Conservation (phyloP, 2,797 vertebrate genomes). For the Peromyscus nudipes region DNA sequence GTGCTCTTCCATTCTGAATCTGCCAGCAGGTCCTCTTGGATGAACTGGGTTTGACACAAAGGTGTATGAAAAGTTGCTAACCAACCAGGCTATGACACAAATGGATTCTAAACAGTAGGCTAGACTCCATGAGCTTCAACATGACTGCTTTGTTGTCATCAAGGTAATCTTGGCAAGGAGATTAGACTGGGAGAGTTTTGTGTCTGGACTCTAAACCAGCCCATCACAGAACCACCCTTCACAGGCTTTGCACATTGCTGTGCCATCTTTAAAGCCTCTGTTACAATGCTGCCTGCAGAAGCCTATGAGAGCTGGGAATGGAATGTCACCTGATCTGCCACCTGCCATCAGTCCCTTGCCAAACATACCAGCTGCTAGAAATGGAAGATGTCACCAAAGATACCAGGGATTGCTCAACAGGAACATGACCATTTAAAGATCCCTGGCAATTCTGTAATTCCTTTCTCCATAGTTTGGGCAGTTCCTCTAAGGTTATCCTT, state of each 20-base stretch:
- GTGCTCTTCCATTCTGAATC: not conserved
- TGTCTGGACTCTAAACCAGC: not conserved
- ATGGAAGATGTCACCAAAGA: not conserved
- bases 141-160: no score
- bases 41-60: not conserved
- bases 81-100: not conserved
- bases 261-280: no score
- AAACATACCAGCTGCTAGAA: not conserved
- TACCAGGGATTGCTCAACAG: no score
- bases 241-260: fast-evolving
- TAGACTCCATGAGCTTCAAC: no score
- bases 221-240: not conserved
- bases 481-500: not conserved
- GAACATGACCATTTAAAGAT: not conserved
- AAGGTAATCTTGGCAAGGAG: not conserved
- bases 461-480: not conserved
- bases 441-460: not conserved
- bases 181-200: not conserved
- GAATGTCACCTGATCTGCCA: not conserved
- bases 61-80: not conserved
- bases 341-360: not conserved
- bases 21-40: not conserved
- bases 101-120: not conserved
- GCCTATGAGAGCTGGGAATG: fast-evolving
- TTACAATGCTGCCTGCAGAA: not conserved